Percentiles rank a stretch among this genome's conserved stretches.
phyloP scores from a whole-genome alignment of 2,888 invertebrate species.

The Euplagia quadripunctaria region DNA sequence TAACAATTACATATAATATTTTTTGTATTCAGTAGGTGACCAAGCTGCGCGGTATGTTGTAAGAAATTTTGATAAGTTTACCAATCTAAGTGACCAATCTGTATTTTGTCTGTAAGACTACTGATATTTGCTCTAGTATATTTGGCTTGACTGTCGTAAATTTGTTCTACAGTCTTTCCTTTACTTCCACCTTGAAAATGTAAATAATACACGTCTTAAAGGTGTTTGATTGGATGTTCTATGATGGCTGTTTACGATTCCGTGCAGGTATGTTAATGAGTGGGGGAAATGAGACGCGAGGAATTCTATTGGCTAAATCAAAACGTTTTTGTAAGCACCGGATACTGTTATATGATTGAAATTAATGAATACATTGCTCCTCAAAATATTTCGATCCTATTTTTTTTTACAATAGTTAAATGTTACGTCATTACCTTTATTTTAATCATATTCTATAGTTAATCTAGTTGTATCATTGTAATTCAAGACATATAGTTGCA shows the following conservation, averaged over 20 bases:
- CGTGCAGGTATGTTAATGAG: constrained; percentile 18
- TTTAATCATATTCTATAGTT: constrained; percentile 19
- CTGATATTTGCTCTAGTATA: not conserved
- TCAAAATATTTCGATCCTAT: not conserved
- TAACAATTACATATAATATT: constrained; percentile 37
- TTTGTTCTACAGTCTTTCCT: not conserved
- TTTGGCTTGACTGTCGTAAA: not conserved
- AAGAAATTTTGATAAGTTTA: constrained; percentile 39
- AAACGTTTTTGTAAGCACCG: constrained; percentile 24
- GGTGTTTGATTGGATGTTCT: constrained; percentile 16
- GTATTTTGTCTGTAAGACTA: not conserved
- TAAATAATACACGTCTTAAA: not conserved
- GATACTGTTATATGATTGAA: constrained; percentile 7
- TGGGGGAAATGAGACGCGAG: constrained; percentile 25
- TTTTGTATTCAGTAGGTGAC: constrained; percentile 52
- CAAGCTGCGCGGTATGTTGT: constrained; percentile 27
- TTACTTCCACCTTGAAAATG: constrained; percentile 8
- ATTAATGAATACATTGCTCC: not conserved
- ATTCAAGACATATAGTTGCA: constrained; percentile 43
- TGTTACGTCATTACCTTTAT: constrained; percentile 6
- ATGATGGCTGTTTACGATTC: constrained; percentile 31
- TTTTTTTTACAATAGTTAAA: not conserved
- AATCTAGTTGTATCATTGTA: constrained; percentile 31
- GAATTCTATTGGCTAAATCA: constrained; percentile 10
- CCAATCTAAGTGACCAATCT: not conserved